Percentiles rank a stretch among this genome's conserved stretches.
phyloP scores from a whole-genome alignment of 2,113 vertebrate genomes.

The Limanda limanda region DNA sequence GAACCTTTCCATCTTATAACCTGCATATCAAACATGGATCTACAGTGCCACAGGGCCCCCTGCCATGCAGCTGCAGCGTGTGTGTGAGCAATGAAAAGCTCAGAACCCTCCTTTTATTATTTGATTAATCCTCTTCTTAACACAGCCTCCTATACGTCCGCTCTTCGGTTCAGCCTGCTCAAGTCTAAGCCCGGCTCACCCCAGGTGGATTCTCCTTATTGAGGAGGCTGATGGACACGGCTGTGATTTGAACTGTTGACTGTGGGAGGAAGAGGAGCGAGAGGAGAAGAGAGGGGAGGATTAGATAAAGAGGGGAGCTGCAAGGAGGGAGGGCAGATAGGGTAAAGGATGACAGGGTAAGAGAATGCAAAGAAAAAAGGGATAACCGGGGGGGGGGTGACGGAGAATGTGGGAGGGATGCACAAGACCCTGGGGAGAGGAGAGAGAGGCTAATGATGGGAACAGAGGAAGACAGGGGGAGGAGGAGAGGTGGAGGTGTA shows the following conservation, averaged over 20 bases:
- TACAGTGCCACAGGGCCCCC: constrained; percentile 16
- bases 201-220: constrained; percentile 37
- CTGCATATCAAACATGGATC: constrained; percentile 49
- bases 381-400: not conserved
- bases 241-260: constrained; percentile 33
- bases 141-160: constrained; percentile 20
- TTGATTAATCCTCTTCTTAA: constrained; percentile 65
- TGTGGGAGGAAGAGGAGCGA: constrained; percentile 25
- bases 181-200: constrained; percentile 22
- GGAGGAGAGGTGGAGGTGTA: constrained; percentile 2
- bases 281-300: constrained; percentile 2
- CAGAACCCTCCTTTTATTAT: constrained; percentile 49
- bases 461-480: constrained; percentile 1
- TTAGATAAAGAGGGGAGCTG: not conserved
- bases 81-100: constrained; percentile 30
- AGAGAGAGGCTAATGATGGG: constrained; percentile 47
- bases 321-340: constrained; percentile 1
- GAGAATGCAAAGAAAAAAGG: constrained; percentile 7
- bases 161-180: constrained; percentile 29
- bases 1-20: constrained; percentile 59
- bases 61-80: constrained; percentile 28
- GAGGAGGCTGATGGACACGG: constrained; percentile 34
- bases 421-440: not conserved
- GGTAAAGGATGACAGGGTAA: not conserved
- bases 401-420: not conserved